A percentile compares a stretch with the other conserved stretches of the same genome.
These are phyloP conservation scores for Garra rufa DNA, from an alignment of 2,113 vertebrate genomes.

Conservation along the genomic window DNA sequence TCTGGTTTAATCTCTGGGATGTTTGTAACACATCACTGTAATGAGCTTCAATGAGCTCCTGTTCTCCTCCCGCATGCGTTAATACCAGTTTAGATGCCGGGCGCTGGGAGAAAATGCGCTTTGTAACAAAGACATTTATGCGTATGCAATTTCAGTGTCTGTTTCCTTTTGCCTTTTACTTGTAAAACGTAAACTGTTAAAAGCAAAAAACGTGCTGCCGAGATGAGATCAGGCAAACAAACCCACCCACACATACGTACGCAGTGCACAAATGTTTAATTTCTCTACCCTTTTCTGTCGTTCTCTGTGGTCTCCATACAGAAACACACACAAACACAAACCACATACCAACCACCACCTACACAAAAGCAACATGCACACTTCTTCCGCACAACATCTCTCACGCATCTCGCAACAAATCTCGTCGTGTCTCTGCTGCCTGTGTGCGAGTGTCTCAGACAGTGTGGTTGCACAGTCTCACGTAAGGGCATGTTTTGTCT, in stretches of 20 bases:
- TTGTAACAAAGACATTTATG: constrained; percentile 6
- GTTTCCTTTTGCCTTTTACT: constrained; percentile 22
- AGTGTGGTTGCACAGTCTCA: constrained; percentile 56
- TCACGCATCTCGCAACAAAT: constrained; percentile 51
- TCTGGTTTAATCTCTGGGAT: constrained; percentile 19
- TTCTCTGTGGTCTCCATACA: constrained; percentile 25
- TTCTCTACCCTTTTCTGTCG: constrained; percentile 11
- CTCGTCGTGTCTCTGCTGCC: background rate
- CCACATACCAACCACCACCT: constrained; percentile 53
- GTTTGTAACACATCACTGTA: constrained; percentile 38
- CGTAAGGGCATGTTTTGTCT: constrained; percentile 53
- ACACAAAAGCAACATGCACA: constrained; percentile 52
- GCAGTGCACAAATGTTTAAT: constrained; percentile 16
- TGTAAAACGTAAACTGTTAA: constrained; percentile 31
- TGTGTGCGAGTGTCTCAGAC: constrained; percentile 45
- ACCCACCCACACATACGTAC: constrained; percentile 27
- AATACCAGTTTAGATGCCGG: constrained; percentile 2
- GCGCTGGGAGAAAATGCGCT: background rate
- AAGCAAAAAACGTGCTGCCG: constrained; percentile 15
- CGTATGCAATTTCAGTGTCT: constrained; percentile 2
- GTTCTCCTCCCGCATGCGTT: background rate
- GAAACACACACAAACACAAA: constrained; percentile 53
- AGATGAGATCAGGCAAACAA: constrained; percentile 24
- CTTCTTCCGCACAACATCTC: constrained; percentile 50
- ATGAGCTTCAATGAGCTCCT: constrained; percentile 30